These are phyloP conservation scores for Melopsittacus undulatus DNA, from an alignment of 2,797 vertebrate genomes.

Conservation along the genomic window DNA sequence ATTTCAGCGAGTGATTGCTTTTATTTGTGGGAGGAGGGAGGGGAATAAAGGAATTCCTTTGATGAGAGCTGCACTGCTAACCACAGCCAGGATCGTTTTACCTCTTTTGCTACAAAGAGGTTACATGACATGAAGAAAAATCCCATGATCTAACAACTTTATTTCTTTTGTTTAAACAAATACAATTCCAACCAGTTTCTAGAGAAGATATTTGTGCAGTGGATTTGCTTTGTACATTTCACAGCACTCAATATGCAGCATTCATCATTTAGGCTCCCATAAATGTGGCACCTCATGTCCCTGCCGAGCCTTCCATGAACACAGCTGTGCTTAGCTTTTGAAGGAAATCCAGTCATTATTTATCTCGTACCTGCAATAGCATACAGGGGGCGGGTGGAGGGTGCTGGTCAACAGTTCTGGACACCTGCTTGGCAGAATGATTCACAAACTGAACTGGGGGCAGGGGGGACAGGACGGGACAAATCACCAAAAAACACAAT, in stretches of 20 bases:
- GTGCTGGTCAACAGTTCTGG: rapidly evolving
- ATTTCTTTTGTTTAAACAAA: conserved; percentile 7
- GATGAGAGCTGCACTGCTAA: conserved; percentile 26
- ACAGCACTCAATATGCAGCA: not conserved
- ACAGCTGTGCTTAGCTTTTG: not conserved
- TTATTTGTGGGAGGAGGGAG: conserved; percentile 34
- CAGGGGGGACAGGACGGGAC: not conserved
- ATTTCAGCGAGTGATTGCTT: not conserved
- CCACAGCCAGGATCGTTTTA: conserved; percentile 52
- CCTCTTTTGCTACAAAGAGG: conserved; percentile 32
- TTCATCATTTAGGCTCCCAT: not conserved
- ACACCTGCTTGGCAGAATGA: not conserved
- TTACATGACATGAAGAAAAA: conserved; percentile 18
- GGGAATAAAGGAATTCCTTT: conserved; percentile 54
- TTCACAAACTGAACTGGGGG: not conserved
- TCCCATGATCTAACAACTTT: not conserved
- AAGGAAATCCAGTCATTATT: not conserved
- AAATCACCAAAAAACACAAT: not conserved
- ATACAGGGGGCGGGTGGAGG: not conserved
- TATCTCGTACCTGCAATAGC: not conserved
- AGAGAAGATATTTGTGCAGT: not conserved
- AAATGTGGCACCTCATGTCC: not conserved
- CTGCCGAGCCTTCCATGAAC: not conserved
- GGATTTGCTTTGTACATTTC: not conserved
- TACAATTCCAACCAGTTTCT: not conserved